These are phyloP conservation scores for Strongylocentrotus purpuratus DNA, from an alignment of 35 echinoderm and acorn worm genomes.

Conservation along the genomic window DNA sequence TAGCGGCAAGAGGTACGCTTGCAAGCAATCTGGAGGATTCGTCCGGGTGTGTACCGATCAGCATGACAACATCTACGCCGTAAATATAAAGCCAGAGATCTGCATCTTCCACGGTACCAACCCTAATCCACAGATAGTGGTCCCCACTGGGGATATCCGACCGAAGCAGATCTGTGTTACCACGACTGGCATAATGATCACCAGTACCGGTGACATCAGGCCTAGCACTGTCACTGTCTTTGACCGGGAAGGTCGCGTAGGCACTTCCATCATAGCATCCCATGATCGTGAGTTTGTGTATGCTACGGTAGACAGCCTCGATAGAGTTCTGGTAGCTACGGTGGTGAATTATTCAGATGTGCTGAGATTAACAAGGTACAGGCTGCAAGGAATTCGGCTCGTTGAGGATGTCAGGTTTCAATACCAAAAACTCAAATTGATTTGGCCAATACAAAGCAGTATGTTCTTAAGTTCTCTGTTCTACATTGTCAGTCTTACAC, in stretches of 20 bases:
- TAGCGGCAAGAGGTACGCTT: neutral
- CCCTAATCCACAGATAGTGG: neutral
- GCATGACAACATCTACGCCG: neutral
- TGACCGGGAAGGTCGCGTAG: neutral
- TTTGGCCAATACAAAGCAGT: neutral
- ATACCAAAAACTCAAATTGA: neutral
- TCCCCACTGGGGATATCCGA: neutral
- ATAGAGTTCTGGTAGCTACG: neutral
- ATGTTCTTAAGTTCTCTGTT: neutral
- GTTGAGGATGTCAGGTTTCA: neutral
- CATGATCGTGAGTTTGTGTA: neutral
- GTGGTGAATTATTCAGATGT: neutral
- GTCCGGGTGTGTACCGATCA: neutral
- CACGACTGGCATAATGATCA: neutral
- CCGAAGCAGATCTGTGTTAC: constrained; percentile 10
- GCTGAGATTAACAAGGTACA: neutral
- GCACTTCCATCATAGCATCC: neutral
- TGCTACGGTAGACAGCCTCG: neutral
- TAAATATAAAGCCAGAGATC: neutral
- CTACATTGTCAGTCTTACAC: neutral
- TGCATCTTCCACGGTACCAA: neutral
- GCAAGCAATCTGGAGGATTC: neutral
- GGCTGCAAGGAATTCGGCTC: neutral
- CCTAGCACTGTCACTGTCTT: constrained; percentile 13
- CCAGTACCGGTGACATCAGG: neutral